Base-by-base conservation (phyloP, 1,140 invertebrate genomes). In the Procambarus virginalis region DNA sequence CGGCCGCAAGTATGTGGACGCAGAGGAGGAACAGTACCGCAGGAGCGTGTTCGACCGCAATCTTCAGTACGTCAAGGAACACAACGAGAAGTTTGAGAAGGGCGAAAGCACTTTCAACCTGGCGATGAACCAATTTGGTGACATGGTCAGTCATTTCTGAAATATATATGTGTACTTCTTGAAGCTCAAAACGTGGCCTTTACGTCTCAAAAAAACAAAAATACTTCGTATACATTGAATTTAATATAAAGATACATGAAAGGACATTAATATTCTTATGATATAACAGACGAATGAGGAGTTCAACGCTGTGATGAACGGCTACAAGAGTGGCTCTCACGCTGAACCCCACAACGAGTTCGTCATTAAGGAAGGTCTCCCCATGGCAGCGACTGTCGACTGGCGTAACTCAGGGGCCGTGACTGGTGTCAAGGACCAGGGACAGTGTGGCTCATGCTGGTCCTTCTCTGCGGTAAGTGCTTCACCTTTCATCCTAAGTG, bases 391-490 rank as follows among this genome's bases (percentile, higher is more conserved):
- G n/a, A 89, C 94, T 14, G 96, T 99, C 86, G 98, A 99, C 94
- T 99, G 98, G 98, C 95, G 97, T 92, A 93, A 95, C 81, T 94
- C 96, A 90, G 98, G 98, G 68, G 97, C 97, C 91, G 98, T 99
- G 34, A 99, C 98, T 48, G 95, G 95, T 2, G 95, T 99, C 75
- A 99, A 99, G 94, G 96, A 99, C 95, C 98, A 99, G 95, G 97
- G 96, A 93, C 96, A 97, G 93, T 99, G 98, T 94, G 98, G 98
- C 89, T 98, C 97, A 9, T 99, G 98, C 95, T 99, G 98, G 98
- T 96, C 98, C 88, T 99, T 99, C 95, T 97, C 97, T 91, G 94
- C 96, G 8, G 91, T 92, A 58, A 87, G 91, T 90, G 51, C 8
- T 55, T 55, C 51, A 3, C 51, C 12, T 34, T 34, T 34, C 34